phyloP scores from a whole-genome alignment of 2,797 vertebrate genomes.

The Dallia pectoralis region DNA sequence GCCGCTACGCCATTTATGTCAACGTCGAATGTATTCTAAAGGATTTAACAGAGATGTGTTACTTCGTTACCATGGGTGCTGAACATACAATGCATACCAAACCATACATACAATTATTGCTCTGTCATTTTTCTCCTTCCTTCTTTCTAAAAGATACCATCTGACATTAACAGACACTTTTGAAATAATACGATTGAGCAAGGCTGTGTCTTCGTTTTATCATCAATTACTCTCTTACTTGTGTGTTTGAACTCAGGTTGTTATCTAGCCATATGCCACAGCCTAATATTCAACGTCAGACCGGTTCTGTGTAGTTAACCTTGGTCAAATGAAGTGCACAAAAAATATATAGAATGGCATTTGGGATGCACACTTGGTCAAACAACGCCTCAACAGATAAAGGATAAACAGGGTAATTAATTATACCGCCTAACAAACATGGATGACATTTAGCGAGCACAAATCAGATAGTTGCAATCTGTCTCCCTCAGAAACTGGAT shows the following conservation, averaged over 20 bases:
- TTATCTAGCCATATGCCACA: constrained; percentile 51
- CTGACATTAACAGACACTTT: constrained; percentile 45
- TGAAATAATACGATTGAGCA: constrained; percentile 34
- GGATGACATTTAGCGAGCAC: neutral
- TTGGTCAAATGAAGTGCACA: neutral
- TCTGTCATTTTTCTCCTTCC: constrained; percentile 1
- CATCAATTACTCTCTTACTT: constrained; percentile 16
- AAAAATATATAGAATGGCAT: neutral
- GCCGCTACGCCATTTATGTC: too few relatives aligned
- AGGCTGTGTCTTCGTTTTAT: constrained; percentile 32
- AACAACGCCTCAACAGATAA: constrained; percentile 42
- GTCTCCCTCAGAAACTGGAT: too few relatives aligned
- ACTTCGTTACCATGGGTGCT: too few relatives aligned
- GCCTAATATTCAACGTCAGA: too few relatives aligned
- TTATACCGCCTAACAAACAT: constrained; percentile 28
- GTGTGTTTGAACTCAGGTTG: constrained; percentile 33
- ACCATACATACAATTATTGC: too few relatives aligned
- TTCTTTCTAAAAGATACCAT: constrained; percentile 21
- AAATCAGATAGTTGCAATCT: neutral
- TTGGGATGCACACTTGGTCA: constrained; percentile 31
- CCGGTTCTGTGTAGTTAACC: neutral
- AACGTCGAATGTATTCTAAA: too few relatives aligned
- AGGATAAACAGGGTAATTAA: constrained; percentile 56
- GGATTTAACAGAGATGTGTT: too few relatives aligned
- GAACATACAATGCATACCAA: too few relatives aligned